phyloP scores from a whole-genome alignment of 2,888 invertebrate genomes.

The Synergus laeviventris region DNA sequence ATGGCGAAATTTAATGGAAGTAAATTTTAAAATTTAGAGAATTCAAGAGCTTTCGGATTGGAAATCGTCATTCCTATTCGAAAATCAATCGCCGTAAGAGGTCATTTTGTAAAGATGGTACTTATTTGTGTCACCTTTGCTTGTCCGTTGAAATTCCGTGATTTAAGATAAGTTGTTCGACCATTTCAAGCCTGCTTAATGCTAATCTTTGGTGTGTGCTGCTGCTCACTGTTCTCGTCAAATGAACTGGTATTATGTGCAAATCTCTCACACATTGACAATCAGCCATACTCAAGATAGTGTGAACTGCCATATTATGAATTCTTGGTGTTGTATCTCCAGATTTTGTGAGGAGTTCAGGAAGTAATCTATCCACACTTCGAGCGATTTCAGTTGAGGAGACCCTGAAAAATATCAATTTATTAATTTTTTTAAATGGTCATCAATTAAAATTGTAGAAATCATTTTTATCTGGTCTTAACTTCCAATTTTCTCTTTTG shows the following conservation, averaged over 20 bases:
- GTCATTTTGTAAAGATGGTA: neutral
- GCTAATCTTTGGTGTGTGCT: slow-evolving; percentile 92
- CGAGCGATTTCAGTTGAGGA: slow-evolving; percentile 89
- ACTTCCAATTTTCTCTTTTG: neutral
- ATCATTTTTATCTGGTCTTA: too few species aligned
- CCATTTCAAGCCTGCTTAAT: slow-evolving; percentile 90
- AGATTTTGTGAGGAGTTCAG: slow-evolving; percentile 89
- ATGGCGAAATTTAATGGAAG: neutral
- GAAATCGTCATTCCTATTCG: neutral
- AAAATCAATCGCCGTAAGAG: neutral
- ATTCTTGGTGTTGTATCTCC: slow-evolving; percentile 92
- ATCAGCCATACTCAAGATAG: slow-evolving; percentile 90
- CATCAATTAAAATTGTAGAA: too few species aligned
- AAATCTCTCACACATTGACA: slow-evolving; percentile 88
- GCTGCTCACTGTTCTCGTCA: slow-evolving; percentile 89
- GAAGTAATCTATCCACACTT: slow-evolving; percentile 88
- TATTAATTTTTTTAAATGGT: too few species aligned
- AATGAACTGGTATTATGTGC: slow-evolving; percentile 88
- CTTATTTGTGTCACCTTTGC: slow-evolving; percentile 80
- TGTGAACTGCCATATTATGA: slow-evolving; percentile 91
- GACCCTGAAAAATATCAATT: slow-evolving; percentile 79
- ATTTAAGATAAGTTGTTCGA: slow-evolving; percentile 89
- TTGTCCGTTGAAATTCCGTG: slow-evolving; percentile 92
- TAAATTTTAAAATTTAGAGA: neutral
- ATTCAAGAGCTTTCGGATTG: neutral